Evolutionary conservation across 2,797 vertebrate genomes (phyloP).

Genomic region (Leptoclinus maculatus): DNA sequence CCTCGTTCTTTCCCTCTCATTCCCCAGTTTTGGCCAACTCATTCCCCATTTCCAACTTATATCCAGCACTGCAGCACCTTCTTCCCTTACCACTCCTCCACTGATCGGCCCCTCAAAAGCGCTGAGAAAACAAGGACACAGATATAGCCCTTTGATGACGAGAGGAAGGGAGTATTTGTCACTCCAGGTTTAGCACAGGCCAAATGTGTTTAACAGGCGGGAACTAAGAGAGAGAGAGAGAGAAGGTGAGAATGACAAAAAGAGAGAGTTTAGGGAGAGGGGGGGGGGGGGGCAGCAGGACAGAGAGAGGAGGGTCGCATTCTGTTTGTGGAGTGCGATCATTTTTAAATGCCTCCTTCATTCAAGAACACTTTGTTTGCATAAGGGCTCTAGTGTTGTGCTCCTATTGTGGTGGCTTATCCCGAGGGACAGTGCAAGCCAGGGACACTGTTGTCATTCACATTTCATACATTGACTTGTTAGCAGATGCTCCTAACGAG

Average conservation of each 20-base stretch:
- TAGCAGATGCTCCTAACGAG: conserved; percentile 43
- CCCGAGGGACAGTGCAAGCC: conserved; percentile 66
- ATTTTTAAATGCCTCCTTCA: conserved; percentile 80
- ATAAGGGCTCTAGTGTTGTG: conserved; percentile 72
- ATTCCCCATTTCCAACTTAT: conserved; percentile 41
- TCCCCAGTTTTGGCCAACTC: conserved; percentile 32
- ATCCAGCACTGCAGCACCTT: conserved; percentile 39
- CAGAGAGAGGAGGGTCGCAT: conserved; percentile 61
- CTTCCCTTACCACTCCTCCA: conserved; percentile 23
- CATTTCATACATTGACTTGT: conserved; percentile 66
- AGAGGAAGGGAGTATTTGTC: conserved; percentile 55
- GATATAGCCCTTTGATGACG: conserved; percentile 47
- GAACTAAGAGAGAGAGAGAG: conserved; percentile 10
- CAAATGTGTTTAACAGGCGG: conserved; percentile 60
- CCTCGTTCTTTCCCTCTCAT: conserved; percentile 14
- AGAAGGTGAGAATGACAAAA: conserved; percentile 31
- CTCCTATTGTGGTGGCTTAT: conserved; percentile 72
- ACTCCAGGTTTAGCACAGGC: conserved; percentile 56
- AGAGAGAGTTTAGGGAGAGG: conserved; percentile 31
- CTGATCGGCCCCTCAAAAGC: conserved; percentile 24
- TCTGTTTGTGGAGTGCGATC: conserved; percentile 75
- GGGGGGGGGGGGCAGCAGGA: conserved; percentile 15
- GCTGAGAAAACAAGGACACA: conserved; percentile 37
- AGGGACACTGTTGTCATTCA: conserved; percentile 70
- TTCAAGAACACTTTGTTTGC: conserved; percentile 81